These are phyloP conservation scores for Rhynchophorus ferrugineus DNA, from an alignment of 1,140 invertebrate species.

Conservation along the genomic window DNA sequence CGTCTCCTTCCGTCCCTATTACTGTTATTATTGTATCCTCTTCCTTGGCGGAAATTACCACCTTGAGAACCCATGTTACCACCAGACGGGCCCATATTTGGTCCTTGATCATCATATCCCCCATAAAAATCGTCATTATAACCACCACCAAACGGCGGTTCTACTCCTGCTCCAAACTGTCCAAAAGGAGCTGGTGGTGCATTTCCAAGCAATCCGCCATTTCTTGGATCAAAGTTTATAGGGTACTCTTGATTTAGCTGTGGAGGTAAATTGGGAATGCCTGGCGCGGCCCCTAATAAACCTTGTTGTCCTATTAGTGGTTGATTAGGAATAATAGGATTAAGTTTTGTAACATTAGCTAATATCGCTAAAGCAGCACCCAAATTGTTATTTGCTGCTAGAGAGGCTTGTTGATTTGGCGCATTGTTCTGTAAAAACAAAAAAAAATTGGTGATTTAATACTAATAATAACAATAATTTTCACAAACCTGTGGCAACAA, in stretches of 20 bases:
- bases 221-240: constrained; percentile 36
- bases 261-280: constrained; percentile 28
- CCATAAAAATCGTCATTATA: constrained; percentile 17
- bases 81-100: neutral
- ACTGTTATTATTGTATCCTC: constrained; percentile 10
- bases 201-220: constrained; percentile 35
- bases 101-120: constrained; percentile 11
- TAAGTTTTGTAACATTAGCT: constrained; percentile 29
- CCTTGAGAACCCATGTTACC: constrained; percentile 17
- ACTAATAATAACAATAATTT: neutral
- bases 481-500: constrained; percentile 19
- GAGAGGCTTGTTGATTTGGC: constrained; percentile 2
- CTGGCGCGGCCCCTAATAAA: constrained; percentile 35
- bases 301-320: constrained; percentile 31
- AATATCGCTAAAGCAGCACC: constrained; percentile 30
- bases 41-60: constrained; percentile 13
- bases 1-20: constrained; percentile 11
- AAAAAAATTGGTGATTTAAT: neutral
- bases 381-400: constrained; percentile 16
- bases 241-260: constrained; percentile 28
- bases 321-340: constrained; percentile 14
- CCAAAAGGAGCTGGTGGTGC: constrained; percentile 20
- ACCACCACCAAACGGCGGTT: neutral
- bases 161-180: constrained; percentile 13
- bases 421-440: constrained; percentile 1